Evolutionary conservation across 2,888 invertebrate species (phyloP).

Genomic region (Acanthopleura granulata): DNA sequence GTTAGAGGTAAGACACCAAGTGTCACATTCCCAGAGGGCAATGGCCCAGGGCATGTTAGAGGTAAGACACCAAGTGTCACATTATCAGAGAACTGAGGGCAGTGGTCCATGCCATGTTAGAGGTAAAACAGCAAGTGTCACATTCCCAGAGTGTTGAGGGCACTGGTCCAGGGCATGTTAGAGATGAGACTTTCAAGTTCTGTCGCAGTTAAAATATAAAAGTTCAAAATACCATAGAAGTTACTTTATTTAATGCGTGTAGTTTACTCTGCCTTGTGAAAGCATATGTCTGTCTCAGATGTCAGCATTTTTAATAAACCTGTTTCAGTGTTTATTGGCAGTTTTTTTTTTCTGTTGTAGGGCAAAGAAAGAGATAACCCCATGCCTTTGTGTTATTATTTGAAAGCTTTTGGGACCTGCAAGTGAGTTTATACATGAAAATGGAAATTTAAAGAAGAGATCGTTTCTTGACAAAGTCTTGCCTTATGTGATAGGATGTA

Average conservation of each 20-base stretch:
- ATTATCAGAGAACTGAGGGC: constrained; percentile 35
- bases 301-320: no score
- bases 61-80: constrained; percentile 40
- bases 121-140: constrained; percentile 42
- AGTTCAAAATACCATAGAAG: no score
- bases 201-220: no score
- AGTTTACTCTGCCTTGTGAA: constrained; percentile 13
- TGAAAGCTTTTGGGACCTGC: constrained; percentile 79
- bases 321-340: no score
- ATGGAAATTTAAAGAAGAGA: no score
- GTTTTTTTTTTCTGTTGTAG: constrained; percentile 31
- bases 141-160: constrained; percentile 35
- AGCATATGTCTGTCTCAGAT: no score
- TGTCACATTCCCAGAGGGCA: constrained; percentile 31
- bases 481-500: no score
- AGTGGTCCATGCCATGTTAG: constrained; percentile 38
- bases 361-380: constrained; percentile 43
- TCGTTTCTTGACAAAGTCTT: no score
- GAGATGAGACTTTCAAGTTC: no score
- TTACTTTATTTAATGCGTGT: no score
- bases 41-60: constrained; percentile 40
- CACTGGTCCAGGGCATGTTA: constrained; percentile 38
- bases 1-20: no score
- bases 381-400: constrained; percentile 74
- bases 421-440: constrained; percentile 62